Conservation (phyloP, 2,113 vertebrate species). For the Sarotherodon lohbergeri region DNA sequence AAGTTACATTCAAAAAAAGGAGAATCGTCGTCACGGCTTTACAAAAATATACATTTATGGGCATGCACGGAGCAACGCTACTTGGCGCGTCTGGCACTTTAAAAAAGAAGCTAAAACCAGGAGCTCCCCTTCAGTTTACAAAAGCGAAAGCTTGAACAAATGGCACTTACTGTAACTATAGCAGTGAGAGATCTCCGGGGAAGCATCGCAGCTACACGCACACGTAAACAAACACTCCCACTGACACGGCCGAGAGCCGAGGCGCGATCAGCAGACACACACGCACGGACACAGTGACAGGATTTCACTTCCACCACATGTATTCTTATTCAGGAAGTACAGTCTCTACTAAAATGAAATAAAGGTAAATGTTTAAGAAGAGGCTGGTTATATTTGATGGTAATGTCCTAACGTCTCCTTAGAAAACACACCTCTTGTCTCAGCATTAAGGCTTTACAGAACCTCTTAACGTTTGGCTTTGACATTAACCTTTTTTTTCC, state of each 20-base stretch:
- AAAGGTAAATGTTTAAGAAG: neutral
- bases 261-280: neutral
- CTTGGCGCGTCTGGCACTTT: neutral
- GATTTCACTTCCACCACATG: neutral
- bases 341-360: neutral
- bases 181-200: slow-evolving; percentile 12
- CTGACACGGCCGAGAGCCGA: neutral
- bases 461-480: neutral
- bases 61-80: slow-evolving; percentile 1
- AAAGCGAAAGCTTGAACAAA: slow-evolving; percentile 50
- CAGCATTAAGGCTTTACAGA: neutral
- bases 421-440: neutral
- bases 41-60: slow-evolving; percentile 70
- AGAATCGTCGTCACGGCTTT: slow-evolving; percentile 14
- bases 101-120: slow-evolving; percentile 34
- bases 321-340: neutral
- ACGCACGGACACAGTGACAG: neutral
- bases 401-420: neutral
- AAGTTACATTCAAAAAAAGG: slow-evolving; percentile 28
- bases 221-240: slow-evolving; percentile 1
- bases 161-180: slow-evolving; percentile 49
- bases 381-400: neutral
- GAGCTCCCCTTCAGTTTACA: slow-evolving; percentile 16
- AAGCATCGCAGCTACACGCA: slow-evolving; percentile 22
- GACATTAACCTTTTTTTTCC: neutral